These are phyloP conservation scores for Trichacis sp. DNA, from an alignment of 2,888 invertebrate species.

Conservation along the genomic window DNA sequence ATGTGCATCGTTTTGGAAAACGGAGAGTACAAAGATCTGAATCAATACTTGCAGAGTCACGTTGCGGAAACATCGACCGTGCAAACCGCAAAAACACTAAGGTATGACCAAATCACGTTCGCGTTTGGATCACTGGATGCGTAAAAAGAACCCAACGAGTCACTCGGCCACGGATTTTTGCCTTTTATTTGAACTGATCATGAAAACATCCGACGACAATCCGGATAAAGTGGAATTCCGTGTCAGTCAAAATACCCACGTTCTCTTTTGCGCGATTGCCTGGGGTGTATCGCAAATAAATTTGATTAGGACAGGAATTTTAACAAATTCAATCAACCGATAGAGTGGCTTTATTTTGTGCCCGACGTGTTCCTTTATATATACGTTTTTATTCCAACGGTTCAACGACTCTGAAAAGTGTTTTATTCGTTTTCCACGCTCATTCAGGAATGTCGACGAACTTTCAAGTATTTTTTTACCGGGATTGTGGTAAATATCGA, in stretches of 20 bases:
- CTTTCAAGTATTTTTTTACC: no score
- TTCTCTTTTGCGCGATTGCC: neutral
- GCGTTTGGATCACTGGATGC: constrained; percentile 15
- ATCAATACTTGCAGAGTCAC: constrained; percentile 86
- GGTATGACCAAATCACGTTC: constrained; percentile 70
- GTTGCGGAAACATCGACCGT: constrained; percentile 79
- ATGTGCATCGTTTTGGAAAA: constrained; percentile 83
- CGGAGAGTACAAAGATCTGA: constrained; percentile 83
- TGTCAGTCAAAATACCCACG: neutral
- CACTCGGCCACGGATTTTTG: neutral
- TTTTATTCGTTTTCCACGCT: no score
- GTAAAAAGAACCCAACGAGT: neutral
- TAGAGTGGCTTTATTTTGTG: neutral
- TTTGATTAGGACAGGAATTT: neutral
- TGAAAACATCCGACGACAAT: constrained; percentile 3
- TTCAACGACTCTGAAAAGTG: neutral
- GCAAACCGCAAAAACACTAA: constrained; percentile 77
- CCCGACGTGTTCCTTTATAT: no score
- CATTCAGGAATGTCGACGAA: no score
- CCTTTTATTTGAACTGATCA: constrained; percentile 2
- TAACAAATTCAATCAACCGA: neutral
- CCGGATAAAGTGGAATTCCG: constrained; percentile 1
- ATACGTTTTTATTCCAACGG: no score
- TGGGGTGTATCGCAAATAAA: neutral
- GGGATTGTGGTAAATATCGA: no score